Conservation (phyloP, 2,888 invertebrate genomes). For the Sarcophaga subvicina region DNA sequence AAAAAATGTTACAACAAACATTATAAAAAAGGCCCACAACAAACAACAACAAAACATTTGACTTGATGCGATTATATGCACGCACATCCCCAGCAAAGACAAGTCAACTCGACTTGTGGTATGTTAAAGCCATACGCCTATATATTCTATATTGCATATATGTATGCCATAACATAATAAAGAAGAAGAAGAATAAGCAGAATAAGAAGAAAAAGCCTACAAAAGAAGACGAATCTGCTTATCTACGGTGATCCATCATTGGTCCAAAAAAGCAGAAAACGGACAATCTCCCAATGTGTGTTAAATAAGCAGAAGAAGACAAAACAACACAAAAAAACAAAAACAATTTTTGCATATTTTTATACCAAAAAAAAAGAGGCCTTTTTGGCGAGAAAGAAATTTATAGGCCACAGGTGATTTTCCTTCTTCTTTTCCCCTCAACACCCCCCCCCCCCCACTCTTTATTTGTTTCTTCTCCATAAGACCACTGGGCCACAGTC, state of each 20-base stretch:
- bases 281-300: not conserved
- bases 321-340: not conserved
- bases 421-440: not conserved
- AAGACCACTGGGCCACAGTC: not conserved
- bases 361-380: slow-evolving; percentile 7
- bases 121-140: slow-evolving; percentile 33
- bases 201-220: slow-evolving; percentile 48
- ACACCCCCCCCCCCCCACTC: not conserved
- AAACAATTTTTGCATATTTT: slow-evolving; percentile 59
- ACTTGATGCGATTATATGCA: slow-evolving; percentile 70
- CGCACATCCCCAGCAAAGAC: slow-evolving; percentile 63
- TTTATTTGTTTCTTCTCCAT: not conserved
- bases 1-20: slow-evolving; percentile 43
- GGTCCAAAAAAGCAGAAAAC: slow-evolving; percentile 56
- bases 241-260: slow-evolving; percentile 70
- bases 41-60: slow-evolving; percentile 63
- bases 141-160: not conserved
- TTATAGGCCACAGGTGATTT: slow-evolving; percentile 69
- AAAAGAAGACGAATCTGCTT: slow-evolving; percentile 68
- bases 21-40: slow-evolving; percentile 50
- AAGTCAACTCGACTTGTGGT: slow-evolving; percentile 37
- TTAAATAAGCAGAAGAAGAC: not conserved
- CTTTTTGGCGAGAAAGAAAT: slow-evolving; percentile 42
- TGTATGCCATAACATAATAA: slow-evolving; percentile 14
- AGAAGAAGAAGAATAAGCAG: slow-evolving; percentile 28